Percentiles rank a stretch among this genome's conserved stretches.
Evolutionary conservation across 2,888 invertebrate species (phyloP).

Genomic region (Hydroisotoma schaefferi): DNA sequence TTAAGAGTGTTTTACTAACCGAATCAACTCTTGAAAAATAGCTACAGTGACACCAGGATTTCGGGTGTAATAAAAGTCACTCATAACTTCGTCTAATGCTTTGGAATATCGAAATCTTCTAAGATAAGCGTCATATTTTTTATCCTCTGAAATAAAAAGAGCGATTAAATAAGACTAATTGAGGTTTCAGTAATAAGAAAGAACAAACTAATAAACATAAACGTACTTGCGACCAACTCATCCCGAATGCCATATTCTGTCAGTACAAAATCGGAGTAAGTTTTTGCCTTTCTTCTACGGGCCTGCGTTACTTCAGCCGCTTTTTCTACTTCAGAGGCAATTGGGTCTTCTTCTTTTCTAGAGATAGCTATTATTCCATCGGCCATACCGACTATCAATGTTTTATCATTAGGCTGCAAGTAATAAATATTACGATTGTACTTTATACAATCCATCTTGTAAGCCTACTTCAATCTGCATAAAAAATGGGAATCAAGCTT

Average conservation of each 20-base stretch:
- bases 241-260: constrained; percentile 43
- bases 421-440: background rate
- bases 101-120: constrained; percentile 76
- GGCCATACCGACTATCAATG: constrained; percentile 84
- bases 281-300: constrained; percentile 19
- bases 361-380: constrained; percentile 87
- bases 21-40: constrained; percentile 80
- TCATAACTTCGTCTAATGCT: constrained; percentile 70
- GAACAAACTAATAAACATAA: background rate
- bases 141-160: constrained; percentile 32
- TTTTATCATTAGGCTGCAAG: constrained; percentile 66
- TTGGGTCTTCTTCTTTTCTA: constrained; percentile 56
- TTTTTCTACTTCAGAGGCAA: constrained; percentile 50
- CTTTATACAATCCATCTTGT: no score
- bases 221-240: constrained; percentile 27
- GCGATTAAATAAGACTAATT: constrained; percentile 8
- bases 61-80: constrained; percentile 60
- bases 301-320: constrained; percentile 23
- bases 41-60: constrained; percentile 74
- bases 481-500: constrained; percentile 16
- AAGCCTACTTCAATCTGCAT: background rate
- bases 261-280: constrained; percentile 39
- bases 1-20: constrained; percentile 52
- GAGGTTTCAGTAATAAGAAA: background rate
- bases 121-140: constrained; percentile 66